phyloP scores from a whole-genome alignment of 2,113 vertebrate species.

The Sylvicapra grimmia region DNA sequence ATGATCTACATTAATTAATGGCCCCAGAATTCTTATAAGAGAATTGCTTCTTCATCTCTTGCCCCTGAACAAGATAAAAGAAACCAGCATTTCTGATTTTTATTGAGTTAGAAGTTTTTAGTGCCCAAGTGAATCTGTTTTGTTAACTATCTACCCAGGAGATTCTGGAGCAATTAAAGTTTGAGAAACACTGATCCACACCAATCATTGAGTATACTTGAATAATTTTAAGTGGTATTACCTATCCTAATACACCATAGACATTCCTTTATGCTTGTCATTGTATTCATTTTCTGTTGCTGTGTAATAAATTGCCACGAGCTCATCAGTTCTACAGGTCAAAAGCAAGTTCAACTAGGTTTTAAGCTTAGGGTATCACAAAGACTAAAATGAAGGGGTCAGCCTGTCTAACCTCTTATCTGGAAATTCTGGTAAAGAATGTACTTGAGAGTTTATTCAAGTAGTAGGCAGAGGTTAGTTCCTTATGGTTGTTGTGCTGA shows the following conservation, averaged over 20 bases:
- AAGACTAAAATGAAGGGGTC: neutral
- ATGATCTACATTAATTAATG: neutral
- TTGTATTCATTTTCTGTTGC: neutral
- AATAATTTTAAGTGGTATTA: neutral
- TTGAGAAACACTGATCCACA: neutral
- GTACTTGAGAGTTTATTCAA: neutral
- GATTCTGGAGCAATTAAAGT: neutral
- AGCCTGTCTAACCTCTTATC: neutral
- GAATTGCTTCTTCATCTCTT: neutral
- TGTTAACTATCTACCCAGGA: neutral
- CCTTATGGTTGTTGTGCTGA: neutral
- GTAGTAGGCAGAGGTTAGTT: neutral
- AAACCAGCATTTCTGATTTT: neutral
- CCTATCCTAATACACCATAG: neutral
- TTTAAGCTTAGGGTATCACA: neutral
- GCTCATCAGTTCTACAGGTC: neutral
- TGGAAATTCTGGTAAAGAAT: neutral
- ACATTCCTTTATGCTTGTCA: neutral
- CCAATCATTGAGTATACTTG: neutral
- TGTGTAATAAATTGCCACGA: neutral
- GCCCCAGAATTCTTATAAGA: neutral
- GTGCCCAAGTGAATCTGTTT: neutral
- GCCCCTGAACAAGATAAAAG: neutral
- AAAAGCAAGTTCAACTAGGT: neutral
- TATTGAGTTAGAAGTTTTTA: neutral